phyloP scores from a whole-genome alignment of 1,140 invertebrate genomes.

The Trichonephila inaurata region DNA sequence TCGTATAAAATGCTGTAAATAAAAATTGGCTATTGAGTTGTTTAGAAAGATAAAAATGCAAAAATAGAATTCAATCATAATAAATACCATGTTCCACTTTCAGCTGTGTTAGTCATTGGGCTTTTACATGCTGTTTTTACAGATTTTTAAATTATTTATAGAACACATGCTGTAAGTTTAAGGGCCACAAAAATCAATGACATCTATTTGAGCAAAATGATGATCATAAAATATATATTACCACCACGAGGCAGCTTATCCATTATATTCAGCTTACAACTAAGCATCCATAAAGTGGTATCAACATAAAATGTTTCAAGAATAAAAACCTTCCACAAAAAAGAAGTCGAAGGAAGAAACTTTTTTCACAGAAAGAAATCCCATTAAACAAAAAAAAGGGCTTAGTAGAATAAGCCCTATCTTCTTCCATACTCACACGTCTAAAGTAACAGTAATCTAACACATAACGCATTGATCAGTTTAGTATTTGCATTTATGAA shows the following conservation, averaged over 20 bases:
- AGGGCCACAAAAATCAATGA: neutral
- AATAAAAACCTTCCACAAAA: neutral
- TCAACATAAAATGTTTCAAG: neutral
- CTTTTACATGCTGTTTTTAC: no score
- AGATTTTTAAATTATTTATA: no score
- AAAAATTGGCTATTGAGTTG: no score
- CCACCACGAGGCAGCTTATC: neutral
- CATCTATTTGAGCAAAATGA: neutral
- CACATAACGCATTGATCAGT: neutral
- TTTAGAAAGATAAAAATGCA: no score
- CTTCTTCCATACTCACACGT: neutral
- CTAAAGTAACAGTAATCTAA: neutral
- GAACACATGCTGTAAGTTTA: no score
- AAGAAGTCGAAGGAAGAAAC: neutral
- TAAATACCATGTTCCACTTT: no score
- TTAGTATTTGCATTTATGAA: neutral
- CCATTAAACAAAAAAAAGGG: neutral
- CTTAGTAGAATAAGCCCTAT: neutral
- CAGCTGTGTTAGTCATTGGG: no score
- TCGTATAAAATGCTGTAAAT: no score
- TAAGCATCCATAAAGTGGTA: neutral
- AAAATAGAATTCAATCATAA: no score
- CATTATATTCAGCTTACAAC: neutral
- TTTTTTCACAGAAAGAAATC: neutral
- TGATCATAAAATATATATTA: neutral